A percentile compares a stretch with the other conserved stretches of the same genome.
These are phyloP conservation scores for Cartodere bifasciata DNA, from an alignment of 2,888 invertebrate genomes.

Conservation along the genomic window DNA sequence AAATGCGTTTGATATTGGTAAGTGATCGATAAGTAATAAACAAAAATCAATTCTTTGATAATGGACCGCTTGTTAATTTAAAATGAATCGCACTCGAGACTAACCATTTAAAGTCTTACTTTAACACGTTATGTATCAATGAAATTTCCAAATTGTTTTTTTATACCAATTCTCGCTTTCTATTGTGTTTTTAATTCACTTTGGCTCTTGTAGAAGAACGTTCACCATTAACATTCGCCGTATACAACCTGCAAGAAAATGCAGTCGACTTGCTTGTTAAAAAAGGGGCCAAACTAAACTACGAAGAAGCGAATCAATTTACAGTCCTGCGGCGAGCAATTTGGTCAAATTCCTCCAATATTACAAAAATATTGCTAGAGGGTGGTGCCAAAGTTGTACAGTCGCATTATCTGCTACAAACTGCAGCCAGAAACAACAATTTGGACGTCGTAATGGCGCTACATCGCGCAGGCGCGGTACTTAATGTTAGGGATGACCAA, in stretches of 20 bases:
- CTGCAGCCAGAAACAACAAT: slow-evolving; percentile 50
- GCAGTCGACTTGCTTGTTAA: slow-evolving; percentile 39
- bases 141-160: too few relatives aligned
- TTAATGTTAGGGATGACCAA: slow-evolving; percentile 49
- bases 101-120: too few relatives aligned
- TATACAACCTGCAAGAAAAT: slow-evolving; percentile 31
- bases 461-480: slow-evolving; percentile 42
- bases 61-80: too few relatives aligned
- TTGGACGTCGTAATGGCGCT: slow-evolving; percentile 44
- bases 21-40: too few relatives aligned
- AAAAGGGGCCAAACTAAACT: slow-evolving; percentile 49
- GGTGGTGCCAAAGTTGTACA: slow-evolving; percentile 59
- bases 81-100: too few relatives aligned
- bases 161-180: too few relatives aligned
- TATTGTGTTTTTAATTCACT: too few relatives aligned
- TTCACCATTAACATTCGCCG: slow-evolving; percentile 37
- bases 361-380: slow-evolving; percentile 45
- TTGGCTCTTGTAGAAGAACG: slow-evolving; percentile 37
- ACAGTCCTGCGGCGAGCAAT: slow-evolving; percentile 62
- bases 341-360: slow-evolving; percentile 45
- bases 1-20: slow-evolving; percentile 37
- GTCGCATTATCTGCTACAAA: slow-evolving; percentile 55
- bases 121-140: too few relatives aligned
- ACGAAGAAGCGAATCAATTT: slow-evolving; percentile 56
- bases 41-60: too few relatives aligned